Evolutionary conservation across 2,888 invertebrate species (phyloP).

Genomic region (Chouioia cunea): DNA sequence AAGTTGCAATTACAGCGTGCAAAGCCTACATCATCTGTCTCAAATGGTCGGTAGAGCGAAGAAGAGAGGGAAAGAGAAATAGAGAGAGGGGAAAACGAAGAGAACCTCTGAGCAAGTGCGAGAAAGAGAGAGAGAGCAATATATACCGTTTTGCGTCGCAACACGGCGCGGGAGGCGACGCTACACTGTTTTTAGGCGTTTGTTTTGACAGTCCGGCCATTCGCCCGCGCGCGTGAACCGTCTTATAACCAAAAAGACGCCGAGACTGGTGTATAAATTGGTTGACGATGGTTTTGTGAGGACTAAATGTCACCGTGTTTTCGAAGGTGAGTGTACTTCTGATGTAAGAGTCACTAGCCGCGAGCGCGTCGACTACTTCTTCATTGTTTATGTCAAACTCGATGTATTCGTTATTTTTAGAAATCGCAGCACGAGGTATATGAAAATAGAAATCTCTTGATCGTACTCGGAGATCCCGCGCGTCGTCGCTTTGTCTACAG

Average conservation of each 20-base stretch:
- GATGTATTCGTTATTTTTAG: conserved; percentile 33
- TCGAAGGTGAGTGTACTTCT: conserved; percentile 14
- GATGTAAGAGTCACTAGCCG: background rate
- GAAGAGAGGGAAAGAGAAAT: too few species aligned
- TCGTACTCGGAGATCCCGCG: background rate
- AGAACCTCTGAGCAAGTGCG: too few species aligned
- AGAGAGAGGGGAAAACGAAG: too few species aligned
- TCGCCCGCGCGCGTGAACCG: too few species aligned
- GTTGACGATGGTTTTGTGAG: background rate
- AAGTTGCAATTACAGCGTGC: too few species aligned
- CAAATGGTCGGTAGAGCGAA: too few species aligned
- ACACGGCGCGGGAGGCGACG: conserved; percentile 3
- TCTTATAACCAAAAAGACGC: conserved; percentile 26
- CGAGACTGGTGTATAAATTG: background rate
- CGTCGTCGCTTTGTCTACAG: background rate
- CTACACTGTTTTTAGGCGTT: conserved; percentile 24
- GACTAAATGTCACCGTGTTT: conserved; percentile 22
- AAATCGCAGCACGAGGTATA: conserved; percentile 27
- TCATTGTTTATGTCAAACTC: conserved; percentile 40
- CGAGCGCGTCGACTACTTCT: background rate
- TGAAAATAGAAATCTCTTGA: conserved; percentile 28
- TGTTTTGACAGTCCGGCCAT: conserved; percentile 28
- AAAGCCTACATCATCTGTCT: too few species aligned
- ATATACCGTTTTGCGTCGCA: conserved; percentile 37
- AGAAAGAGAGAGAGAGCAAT: too few species aligned